Evolutionary conservation across 2,113 vertebrate species (phyloP), one percentile per base, ranked within the genome.

Genomic region (Lagopus leucura): DNA sequence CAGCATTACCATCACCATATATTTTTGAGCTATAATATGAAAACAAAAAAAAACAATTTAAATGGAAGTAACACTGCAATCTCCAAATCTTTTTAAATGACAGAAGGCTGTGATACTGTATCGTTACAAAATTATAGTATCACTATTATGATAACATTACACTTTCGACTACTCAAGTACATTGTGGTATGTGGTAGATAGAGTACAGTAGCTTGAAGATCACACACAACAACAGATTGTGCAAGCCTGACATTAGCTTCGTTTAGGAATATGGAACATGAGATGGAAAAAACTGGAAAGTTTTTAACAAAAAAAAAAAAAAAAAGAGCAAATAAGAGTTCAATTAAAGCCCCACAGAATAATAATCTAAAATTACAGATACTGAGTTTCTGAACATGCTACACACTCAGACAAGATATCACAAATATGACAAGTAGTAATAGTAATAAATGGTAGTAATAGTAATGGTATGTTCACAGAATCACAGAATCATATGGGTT

Each of bases 1-100:
- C 99, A 13, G 99, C 99, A 89, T 98, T 99, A 57, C 99, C 99
- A 83, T 99, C 99, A 6, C 99, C 99, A 76, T 99, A 99, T 94
- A 99, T 99, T 97, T 99, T 99, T 71, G 99, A 99, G 96, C 99
- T 99, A 66, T 27, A 90, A 76, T n/a, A 91, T 36, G 28, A 93
- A 92, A 94, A 77, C 95, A 90, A 77, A 96, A 90, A 94, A 32
- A 69, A 82, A 8, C 20, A 8, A 78, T 47, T 90, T 32, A 52
- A 83, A 71, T 50, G 30, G 28, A 93, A 90, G 10, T 82, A 72
- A 86, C 54, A 52, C 6, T 54, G 28, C 22, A 55, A 55, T 43
- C 19, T 50, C 5, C 18, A 21, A 57, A 76, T 27, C 72, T 57
- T 38, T 77, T 54, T 36, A 18, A 16, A 48, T 64, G 43, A 55